Percentiles rank a stretch among this genome's conserved stretches.
These are phyloP conservation scores for Eurytoma californica DNA, from an alignment of 2,888 invertebrate genomes.

Conservation along the genomic window DNA sequence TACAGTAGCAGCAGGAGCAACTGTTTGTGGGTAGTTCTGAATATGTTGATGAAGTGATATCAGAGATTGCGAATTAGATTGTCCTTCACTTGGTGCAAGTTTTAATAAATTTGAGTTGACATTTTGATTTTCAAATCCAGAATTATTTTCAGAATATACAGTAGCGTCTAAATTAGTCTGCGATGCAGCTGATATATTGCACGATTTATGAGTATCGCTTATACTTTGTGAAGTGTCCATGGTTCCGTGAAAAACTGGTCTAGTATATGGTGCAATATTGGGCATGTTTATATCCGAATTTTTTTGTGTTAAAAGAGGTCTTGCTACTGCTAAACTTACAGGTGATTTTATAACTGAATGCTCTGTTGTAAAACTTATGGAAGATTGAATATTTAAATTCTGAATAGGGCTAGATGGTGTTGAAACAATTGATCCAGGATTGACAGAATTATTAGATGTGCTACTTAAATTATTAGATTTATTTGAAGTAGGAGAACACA, in stretches of 20 bases:
- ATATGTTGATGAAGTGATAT: slow-evolving; percentile 70
- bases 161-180: slow-evolving; percentile 67
- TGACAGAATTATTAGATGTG: slow-evolving; percentile 60
- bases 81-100: slow-evolving; percentile 72
- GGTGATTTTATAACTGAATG: slow-evolving; percentile 68
- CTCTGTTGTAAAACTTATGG: slow-evolving; percentile 66
- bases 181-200: slow-evolving; percentile 67
- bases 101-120: slow-evolving; percentile 74
- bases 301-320: slow-evolving; percentile 69
- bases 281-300: slow-evolving; percentile 61
- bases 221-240: slow-evolving; percentile 63
- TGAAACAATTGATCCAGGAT: slow-evolving; percentile 65
- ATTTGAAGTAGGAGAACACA: slow-evolving; percentile 86
- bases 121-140: slow-evolving; percentile 66
- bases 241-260: slow-evolving; percentile 68
- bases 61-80: slow-evolving; percentile 63
- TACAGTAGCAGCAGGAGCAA: slow-evolving; percentile 68
- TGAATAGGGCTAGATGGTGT: slow-evolving; percentile 67
- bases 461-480: slow-evolving; percentile 76
- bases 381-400: slow-evolving; percentile 65
- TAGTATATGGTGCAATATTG: slow-evolving; percentile 63
- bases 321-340: slow-evolving; percentile 70
- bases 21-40: slow-evolving; percentile 68
- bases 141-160: slow-evolving; percentile 66
- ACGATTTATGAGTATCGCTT: slow-evolving; percentile 62